phyloP scores from a whole-genome alignment of 2,113 vertebrate species.

The Cheirogaleus medius region DNA sequence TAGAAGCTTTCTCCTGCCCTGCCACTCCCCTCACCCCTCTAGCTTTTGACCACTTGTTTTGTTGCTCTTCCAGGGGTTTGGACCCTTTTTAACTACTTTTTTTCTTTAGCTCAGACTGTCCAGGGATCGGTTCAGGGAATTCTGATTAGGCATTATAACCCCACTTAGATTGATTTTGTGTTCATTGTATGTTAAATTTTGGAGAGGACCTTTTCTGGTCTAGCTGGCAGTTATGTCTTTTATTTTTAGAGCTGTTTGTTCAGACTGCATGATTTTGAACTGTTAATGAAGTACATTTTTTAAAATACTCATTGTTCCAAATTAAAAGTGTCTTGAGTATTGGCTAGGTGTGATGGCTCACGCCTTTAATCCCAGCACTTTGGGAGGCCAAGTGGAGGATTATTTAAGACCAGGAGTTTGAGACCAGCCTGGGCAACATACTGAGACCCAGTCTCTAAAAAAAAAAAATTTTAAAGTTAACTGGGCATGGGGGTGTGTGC shows the following conservation, averaged over 20 bases:
- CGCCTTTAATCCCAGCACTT: too few species aligned
- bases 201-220: constrained; percentile 78
- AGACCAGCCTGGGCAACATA: too few species aligned
- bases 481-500: too few species aligned
- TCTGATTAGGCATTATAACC: constrained; percentile 60
- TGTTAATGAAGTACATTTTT: constrained; percentile 49
- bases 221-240: constrained; percentile 61
- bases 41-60: neutral
- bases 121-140: neutral
- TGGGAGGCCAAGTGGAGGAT: too few species aligned
- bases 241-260: constrained; percentile 69
- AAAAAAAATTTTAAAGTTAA: too few species aligned
- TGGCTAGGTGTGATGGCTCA: neutral
- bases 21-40: neutral
- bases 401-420: too few species aligned
- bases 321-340: neutral
- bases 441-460: too few species aligned
- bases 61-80: neutral
- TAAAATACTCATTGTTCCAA: neutral
- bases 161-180: constrained; percentile 62
- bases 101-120: neutral
- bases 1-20: neutral
- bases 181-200: constrained; percentile 73
- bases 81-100: neutral
- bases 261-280: constrained; percentile 74